Evolutionary conservation across 2,888 invertebrate genomes (phyloP), one percentile per base, ranked within the genome.

Genomic region (Malacosoma neustria): DNA sequence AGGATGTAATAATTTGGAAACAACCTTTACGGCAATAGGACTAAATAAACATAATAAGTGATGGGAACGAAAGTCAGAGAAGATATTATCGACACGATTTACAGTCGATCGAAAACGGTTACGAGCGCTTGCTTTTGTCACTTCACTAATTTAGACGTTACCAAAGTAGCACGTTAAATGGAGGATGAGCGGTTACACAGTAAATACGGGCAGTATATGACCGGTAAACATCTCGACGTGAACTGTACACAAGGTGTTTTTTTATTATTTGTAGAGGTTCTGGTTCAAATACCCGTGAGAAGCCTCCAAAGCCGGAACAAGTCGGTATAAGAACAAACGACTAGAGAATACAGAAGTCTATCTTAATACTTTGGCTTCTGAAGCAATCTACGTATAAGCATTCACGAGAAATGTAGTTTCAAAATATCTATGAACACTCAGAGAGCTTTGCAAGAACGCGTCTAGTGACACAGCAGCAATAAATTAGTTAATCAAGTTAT

Each of bases 251-350:
- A 84, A 68, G 68, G 61, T 73, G 70, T 61, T 76, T 70, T 72
- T 9, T 22, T 70, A 72, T 77, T 82, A 74, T 84, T 84, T 82
- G 76, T 75, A 53, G 71, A 75, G 73, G 75, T 66, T 67, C 66
- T 64, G 69, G 65, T 61, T 72, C 70, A 81, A 84, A 85, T 82
- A 77, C 72, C 81, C 84, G 84, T 85, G 84, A 82, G 84, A 85
- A 82, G 57, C 59, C 70, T 69, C 70, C 57, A 62, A 61, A 41
- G 44, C 48, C 49, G 53, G 54, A 44, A 46, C 48, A 45, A 44
- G 45, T 45, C 40, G 14, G 31, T 11, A n/a, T 33, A 9, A 40
- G 43, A 37, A n/a, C n/a, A n/a, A n/a, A n/a, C n/a, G n/a, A n/a
- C n/a, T n/a, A n/a, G n/a, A n/a, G n/a, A n/a, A n/a, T n/a, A n/a